Evolutionary conservation across 2,797 vertebrate genomes (phyloP), one percentile per base, ranked within the genome.

Genomic region (Cercopithecus petaurista): DNA sequence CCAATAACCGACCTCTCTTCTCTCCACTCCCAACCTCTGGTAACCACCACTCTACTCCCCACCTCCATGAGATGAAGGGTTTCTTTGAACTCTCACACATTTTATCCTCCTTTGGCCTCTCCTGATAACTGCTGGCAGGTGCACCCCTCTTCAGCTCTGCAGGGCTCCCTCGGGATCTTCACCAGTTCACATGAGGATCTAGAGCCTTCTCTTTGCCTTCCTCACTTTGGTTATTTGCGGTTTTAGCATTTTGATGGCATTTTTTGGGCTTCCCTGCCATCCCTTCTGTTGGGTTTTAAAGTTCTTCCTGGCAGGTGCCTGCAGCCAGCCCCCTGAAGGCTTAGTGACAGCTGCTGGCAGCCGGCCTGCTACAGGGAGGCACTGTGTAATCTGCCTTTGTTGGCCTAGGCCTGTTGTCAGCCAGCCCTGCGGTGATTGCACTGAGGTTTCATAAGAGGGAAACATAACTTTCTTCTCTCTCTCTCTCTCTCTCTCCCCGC

Each of bases 121-220:
- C 26, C 39, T 39, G 4, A 30, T 7, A 2, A 7, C 80, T 33
- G 13, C 39, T 7, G 7, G 4, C 3, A 39, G 15, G 11, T 1
- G 17, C 33, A 11, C 48, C 52, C 48, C 3, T 48, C 36, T n/a
- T 26, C 8, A 5, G 26, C 22, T 28, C n/a, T 46, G 28, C 2
- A 0, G 7, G 8, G 3, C 6, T 50, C 57, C 36, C 43, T 55
- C 9, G 1, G 57, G 43, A 7, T 50, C 14, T 41, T 61, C 4
- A 0, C 24, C 41, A 21, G 30, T 26, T 72, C 52, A 8, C 15
- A 8, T 24, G 30, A 90, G 39, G 36, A 67, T 14, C 46, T 24
- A 1, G 21, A 7, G 26, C 76, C 19, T 72, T 39, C 79, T 85
- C 33, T 36, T 50, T 57, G 67, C 70, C 79, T 73, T 59, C 46